A percentile compares a stretch with the other conserved stretches of the same genome.
These are phyloP conservation scores for Sander lucioperca DNA, from an alignment of 2,113 vertebrate species.

Conservation along the genomic window DNA sequence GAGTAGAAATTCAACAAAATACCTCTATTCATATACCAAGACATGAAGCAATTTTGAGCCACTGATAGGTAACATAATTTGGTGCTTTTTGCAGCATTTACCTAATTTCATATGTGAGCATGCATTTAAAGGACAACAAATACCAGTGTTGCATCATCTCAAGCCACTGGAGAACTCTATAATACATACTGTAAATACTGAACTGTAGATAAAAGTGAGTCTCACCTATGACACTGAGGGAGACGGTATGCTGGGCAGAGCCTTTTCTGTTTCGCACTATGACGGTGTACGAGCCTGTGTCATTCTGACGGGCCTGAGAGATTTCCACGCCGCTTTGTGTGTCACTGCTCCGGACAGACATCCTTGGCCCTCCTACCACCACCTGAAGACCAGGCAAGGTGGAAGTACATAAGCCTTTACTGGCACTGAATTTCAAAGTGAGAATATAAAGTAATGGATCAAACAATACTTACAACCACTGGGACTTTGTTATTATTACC, in stretches of 20 bases:
- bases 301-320: slow-evolving; percentile 63
- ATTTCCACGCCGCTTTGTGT: slow-evolving; percentile 72
- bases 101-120: neutral
- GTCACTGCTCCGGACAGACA: slow-evolving; percentile 60
- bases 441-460: neutral
- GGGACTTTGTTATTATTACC: slow-evolving; percentile 49
- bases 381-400: slow-evolving; percentile 53
- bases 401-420: neutral
- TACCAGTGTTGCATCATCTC: neutral
- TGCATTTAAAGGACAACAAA: neutral
- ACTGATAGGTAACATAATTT: neutral
- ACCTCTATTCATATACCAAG: too few species aligned
- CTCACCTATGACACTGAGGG: slow-evolving; percentile 82
- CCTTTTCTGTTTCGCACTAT: slow-evolving; percentile 75
- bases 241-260: slow-evolving; percentile 77
- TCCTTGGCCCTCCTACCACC: slow-evolving; percentile 58
- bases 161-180: neutral
- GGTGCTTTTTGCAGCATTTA: neutral
- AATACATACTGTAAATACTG: neutral
- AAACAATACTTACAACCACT: too few species aligned
- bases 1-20: slow-evolving; percentile 5
- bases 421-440: neutral
- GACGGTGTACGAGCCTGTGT: slow-evolving; percentile 80
- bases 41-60: neutral
- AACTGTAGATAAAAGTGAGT: neutral